A percentile compares a stretch with the other conserved stretches of the same genome.
Conservation (phyloP, 2,888 invertebrate genomes). For the Nasonovia ribisnigri region DNA sequence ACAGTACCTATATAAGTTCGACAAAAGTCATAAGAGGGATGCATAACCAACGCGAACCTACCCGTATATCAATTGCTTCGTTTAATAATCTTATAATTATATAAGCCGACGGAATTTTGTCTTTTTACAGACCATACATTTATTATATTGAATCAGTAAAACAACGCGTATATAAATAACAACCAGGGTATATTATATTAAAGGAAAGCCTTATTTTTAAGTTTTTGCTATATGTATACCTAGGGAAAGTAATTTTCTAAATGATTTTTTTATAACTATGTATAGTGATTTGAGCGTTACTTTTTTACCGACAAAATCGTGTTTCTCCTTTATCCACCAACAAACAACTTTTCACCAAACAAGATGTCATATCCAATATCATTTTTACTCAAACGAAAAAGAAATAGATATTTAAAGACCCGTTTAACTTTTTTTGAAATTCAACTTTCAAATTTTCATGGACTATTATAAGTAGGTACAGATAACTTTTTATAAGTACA, state of each 20-base stretch:
- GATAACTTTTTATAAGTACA: too few species aligned
- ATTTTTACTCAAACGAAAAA: neutral
- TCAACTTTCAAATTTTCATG: too few species aligned
- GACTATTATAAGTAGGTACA: too few species aligned
- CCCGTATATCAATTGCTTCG: neutral
- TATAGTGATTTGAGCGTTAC: neutral
- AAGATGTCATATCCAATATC: neutral
- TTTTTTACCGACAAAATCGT: fast-evolving
- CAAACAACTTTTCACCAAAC: neutral
- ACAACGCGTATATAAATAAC: neutral
- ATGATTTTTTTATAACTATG: neutral
- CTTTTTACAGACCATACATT: neutral
- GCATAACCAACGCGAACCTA: neutral
- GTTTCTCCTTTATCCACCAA: neutral
- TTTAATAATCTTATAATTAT: neutral
- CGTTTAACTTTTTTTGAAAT: too few species aligned
- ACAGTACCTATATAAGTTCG: neutral
- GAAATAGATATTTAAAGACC: too few species aligned
- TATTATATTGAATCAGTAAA: neutral
- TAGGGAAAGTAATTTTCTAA: neutral
- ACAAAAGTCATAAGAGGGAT: neutral
- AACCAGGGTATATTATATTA: neutral
- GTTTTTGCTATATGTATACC: too few species aligned
- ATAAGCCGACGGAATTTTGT: neutral
- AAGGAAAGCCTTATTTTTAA: neutral